A percentile compares a stretch with the other conserved stretches of the same genome.
Conservation (phyloP, 2,113 vertebrate species). For the Peromyscus polionotus region DNA sequence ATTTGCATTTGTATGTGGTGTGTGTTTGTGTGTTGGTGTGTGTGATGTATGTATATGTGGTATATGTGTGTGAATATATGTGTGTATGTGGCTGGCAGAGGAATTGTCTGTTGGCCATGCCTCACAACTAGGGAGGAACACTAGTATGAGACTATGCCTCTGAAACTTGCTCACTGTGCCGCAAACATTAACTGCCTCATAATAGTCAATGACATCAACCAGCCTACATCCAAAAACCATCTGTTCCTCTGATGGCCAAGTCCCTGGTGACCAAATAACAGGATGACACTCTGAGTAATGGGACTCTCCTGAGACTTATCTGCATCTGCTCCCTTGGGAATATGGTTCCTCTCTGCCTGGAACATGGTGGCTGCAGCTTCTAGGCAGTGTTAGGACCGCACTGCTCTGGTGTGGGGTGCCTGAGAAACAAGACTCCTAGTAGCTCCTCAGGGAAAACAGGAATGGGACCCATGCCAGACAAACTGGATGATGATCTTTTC, state of each 20-base stretch:
- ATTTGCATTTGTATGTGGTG: background rate
- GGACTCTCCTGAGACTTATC: background rate
- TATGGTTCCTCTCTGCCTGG: background rate
- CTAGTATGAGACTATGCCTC: background rate
- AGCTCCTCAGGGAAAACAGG: background rate
- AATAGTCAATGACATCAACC: conserved; percentile 5
- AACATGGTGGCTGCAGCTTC: background rate
- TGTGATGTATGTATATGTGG: background rate
- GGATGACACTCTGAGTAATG: background rate
- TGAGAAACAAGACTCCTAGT: background rate
- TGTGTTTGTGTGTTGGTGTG: background rate
- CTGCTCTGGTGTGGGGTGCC: too few species aligned
- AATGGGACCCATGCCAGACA: background rate
- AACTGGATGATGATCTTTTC: too few species aligned
- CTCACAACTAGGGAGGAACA: background rate
- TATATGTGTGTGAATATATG: background rate
- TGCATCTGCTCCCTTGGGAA: background rate
- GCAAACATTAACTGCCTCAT: conserved; percentile 41
- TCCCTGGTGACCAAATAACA: background rate
- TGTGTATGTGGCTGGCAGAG: background rate
- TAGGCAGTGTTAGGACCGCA: background rate
- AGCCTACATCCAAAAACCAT: background rate
- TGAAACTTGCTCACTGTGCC: background rate
- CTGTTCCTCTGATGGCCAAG: background rate
- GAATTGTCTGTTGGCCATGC: background rate